Base-by-base conservation (phyloP, 2,888 invertebrate species). In the Augiades crinisus region DNA sequence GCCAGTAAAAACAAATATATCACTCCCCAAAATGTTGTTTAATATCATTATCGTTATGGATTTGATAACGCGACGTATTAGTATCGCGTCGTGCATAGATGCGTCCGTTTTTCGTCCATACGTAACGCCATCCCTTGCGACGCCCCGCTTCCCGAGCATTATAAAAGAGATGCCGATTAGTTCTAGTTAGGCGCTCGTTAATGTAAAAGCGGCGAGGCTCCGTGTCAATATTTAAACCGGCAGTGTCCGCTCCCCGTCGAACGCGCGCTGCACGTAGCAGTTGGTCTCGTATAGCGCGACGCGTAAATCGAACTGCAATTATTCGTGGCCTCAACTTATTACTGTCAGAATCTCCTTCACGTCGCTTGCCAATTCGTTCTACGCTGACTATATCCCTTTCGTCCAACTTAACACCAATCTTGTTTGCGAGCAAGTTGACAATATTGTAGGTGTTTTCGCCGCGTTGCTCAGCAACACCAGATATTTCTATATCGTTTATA, bases 141-240 rank as follows among this genome's bases (percentile, higher is more conserved):
- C 33, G 12, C 2, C 38, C 47, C 12, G 52, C 51, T 16, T 56
- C 54, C 1, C 61, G 56, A 0, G 57, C 53, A 21, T 52, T 45
- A 4, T 52, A 33, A 14, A 60, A 65, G 0, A 65, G 21, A 10
- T 37, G 53, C 2, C 60, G 40, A 27, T 63, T 63, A 0, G n/a
- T 5, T 3, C 17, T 24, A 1, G 61, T 60, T 0, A 62, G 43
- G 7, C 60, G 56, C 22, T 61, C 62, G 24, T 59, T 63, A 2
- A 60, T n/a, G 10, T 45, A 45, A 4, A 45, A 45, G 1, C 14
- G 21, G 1, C 34, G 14, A 2, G 45, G 45, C 1, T 3, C 30
- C 7, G 10, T 3, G 4, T 34, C 21, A 5, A 21, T 5, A 16
- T 24, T n/a, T 7, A 40, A 14, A 7, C 38, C 24, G 22, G 13